Conservation (phyloP, 2,113 vertebrate species). For the Xenus cinereus region DNA sequence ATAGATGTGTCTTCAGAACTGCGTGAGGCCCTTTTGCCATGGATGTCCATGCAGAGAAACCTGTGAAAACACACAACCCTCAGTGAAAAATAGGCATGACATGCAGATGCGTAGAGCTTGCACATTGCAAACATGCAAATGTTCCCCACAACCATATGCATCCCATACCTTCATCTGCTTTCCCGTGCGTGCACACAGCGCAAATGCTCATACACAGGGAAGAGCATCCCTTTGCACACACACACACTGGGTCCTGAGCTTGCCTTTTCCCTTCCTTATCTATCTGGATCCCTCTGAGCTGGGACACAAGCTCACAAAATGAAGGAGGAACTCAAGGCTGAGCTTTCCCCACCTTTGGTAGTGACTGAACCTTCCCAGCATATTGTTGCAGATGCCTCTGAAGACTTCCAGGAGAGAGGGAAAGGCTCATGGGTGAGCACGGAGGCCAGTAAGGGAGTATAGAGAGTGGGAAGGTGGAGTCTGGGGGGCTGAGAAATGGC, state of each 20-base stretch:
- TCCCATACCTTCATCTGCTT: background rate
- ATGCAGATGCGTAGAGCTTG: background rate
- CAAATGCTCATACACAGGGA: background rate
- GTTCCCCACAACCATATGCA: too few species aligned
- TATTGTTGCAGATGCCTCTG: background rate
- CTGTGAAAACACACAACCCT: background rate
- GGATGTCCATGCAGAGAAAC: background rate
- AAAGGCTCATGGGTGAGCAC: background rate
- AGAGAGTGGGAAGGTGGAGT: background rate
- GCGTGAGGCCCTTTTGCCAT: background rate
- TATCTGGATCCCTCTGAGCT: background rate
- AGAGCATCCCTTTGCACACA: background rate
- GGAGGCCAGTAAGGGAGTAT: background rate
- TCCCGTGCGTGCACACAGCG: rapidly evolving
- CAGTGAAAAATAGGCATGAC: rapidly evolving
- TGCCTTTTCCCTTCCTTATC: background rate
- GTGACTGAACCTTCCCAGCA: background rate
- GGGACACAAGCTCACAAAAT: background rate
- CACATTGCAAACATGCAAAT: background rate
- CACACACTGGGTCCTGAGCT: background rate
- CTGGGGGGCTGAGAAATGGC: background rate
- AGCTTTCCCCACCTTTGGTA: background rate
- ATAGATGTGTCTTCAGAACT: too few species aligned
- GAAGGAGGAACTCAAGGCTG: background rate
- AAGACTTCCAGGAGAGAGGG: background rate